These are phyloP conservation scores for Halictus ligatus DNA, from an alignment of 2,888 invertebrate genomes.

Conservation along the genomic window DNA sequence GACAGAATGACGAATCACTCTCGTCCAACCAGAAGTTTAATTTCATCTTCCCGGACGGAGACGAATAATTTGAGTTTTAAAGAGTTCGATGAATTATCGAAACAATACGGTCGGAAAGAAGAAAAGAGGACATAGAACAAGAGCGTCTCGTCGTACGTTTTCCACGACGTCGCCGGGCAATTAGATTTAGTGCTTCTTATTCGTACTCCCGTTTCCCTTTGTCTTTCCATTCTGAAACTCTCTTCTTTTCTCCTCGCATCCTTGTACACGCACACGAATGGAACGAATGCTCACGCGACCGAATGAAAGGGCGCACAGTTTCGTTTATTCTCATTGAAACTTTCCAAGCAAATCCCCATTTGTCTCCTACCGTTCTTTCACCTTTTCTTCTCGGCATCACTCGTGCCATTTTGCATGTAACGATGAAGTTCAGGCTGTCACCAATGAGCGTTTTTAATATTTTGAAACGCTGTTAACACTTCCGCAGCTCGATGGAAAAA, in stretches of 20 bases:
- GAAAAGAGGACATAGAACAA: conserved; percentile 36
- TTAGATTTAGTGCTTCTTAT: conserved; percentile 72
- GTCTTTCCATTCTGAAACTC: conserved; percentile 52
- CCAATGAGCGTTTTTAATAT: conserved; percentile 28
- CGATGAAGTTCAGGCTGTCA: conserved; percentile 40
- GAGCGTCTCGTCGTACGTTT: conserved; percentile 63
- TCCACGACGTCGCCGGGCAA: conserved; percentile 67
- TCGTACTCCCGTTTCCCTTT: conserved; percentile 53
- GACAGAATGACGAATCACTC: not conserved
- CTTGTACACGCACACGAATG: conserved; percentile 54
- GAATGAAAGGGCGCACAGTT: conserved; percentile 65
- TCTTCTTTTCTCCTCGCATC: conserved; percentile 54
- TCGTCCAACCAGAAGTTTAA: not conserved
- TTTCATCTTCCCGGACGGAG: not conserved
- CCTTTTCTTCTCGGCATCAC: conserved; percentile 48
- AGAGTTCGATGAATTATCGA: conserved; percentile 43
- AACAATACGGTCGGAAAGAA: conserved; percentile 23
- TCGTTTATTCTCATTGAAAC: conserved; percentile 66
- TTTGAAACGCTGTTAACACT: conserved; percentile 18
- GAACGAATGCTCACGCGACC: conserved; percentile 58
- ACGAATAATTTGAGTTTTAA: conserved; percentile 10
- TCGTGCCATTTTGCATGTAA: conserved; percentile 39
- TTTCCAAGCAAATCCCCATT: conserved; percentile 64
- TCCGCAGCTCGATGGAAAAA: not conserved
- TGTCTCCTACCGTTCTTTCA: conserved; percentile 56